These are phyloP conservation scores for Ceyx cyanopectus DNA, from an alignment of 2,113 vertebrate genomes.

Conservation along the genomic window DNA sequence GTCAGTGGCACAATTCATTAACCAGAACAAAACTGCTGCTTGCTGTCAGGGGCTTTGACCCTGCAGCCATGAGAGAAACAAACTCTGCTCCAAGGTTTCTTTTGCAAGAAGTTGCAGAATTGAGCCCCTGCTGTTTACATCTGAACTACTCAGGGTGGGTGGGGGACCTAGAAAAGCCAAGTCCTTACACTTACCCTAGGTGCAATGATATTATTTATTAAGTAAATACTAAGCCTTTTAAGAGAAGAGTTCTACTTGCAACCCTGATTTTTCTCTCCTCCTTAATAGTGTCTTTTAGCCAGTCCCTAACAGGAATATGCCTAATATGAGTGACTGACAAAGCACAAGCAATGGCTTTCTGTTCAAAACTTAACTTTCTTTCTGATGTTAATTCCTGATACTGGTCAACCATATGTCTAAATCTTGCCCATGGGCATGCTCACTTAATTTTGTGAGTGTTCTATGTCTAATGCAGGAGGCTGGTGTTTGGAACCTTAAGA, in stretches of 20 bases:
- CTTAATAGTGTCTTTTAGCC: neutral
- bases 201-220: conserved; percentile 71
- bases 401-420: neutral
- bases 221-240: conserved; percentile 29
- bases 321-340: neutral
- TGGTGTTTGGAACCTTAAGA: conserved; percentile 35
- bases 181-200: conserved; percentile 29
- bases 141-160: neutral
- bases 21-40: conserved; percentile 24
- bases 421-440: neutral
- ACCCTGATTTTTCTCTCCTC: conserved; percentile 10
- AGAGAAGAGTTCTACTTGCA: neutral
- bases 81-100: neutral
- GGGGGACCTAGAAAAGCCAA: neutral
- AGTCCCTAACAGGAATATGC: neutral
- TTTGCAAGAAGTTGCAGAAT: neutral
- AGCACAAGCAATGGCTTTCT: conserved; percentile 25
- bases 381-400: conserved; percentile 6
- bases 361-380: neutral
- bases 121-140: conserved; percentile 28
- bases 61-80: neutral
- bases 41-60: neutral
- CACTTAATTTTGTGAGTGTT: neutral
- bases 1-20: neutral
- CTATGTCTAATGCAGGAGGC: neutral